A percentile compares a stretch with the other conserved stretches of the same genome.
phyloP scores from a whole-genome alignment of 2,888 invertebrate genomes.

The Ferrisia virgata region DNA sequence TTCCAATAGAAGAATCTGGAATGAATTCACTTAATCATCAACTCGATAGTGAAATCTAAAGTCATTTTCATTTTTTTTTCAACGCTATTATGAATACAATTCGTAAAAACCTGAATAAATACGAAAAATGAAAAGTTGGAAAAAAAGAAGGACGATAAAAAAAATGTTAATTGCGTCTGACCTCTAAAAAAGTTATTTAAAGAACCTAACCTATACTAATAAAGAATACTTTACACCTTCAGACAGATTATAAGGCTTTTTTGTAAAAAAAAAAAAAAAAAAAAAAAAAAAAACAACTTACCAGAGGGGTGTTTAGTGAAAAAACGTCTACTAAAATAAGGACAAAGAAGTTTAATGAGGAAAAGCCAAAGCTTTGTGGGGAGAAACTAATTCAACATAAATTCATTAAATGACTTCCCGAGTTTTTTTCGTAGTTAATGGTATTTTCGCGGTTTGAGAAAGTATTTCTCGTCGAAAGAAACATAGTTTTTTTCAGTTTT shows the following conservation, averaged over 20 bases:
- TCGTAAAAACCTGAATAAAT: neutral
- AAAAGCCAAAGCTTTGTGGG: slow-evolving; percentile 43
- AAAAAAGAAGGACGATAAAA: slow-evolving; percentile 8
- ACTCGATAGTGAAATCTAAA: no score
- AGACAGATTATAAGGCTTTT: slow-evolving; percentile 41
- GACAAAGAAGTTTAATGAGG: slow-evolving; percentile 44
- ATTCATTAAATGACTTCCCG: slow-evolving; percentile 44
- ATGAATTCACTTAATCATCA: no score
- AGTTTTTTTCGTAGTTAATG: slow-evolving; percentile 21
- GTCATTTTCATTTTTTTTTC: no score
- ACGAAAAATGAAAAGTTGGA: neutral
- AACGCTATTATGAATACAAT: neutral
- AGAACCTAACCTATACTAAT: slow-evolving; percentile 44
- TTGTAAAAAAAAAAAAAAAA: neutral
- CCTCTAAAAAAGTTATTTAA: slow-evolving; percentile 38
- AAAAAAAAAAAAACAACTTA: neutral
- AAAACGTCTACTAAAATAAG: slow-evolving; percentile 33
- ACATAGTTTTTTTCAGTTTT: neutral
- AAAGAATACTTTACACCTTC: slow-evolving; percentile 44
- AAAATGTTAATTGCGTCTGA: slow-evolving; percentile 45
- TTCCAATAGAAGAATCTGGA: no score
- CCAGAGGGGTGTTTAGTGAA: slow-evolving; percentile 4
- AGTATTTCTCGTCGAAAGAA: neutral
- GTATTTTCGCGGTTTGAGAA: slow-evolving; percentile 7
- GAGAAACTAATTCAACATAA: slow-evolving; percentile 45